Base-by-base conservation (phyloP, 2,797 vertebrate genomes). In the Lutra lutra region DNA sequence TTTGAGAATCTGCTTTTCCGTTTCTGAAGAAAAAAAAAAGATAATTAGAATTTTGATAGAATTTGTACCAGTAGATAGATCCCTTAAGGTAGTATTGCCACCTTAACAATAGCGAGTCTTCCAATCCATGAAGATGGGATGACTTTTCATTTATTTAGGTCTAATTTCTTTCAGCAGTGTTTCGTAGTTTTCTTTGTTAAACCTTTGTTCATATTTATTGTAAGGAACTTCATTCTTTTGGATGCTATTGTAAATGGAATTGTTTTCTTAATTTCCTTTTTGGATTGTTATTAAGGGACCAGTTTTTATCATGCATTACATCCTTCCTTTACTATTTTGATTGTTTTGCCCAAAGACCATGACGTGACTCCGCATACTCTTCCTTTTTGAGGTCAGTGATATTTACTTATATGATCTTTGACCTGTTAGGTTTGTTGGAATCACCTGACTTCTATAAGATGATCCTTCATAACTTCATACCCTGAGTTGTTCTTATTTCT, bases 151-250 rank as follows among this genome's bases (percentile, higher is more conserved):
- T 92, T 75, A 94, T 58, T 89, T 60, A 68, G 64, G 25, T 40
- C 25, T 43, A 73, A 73, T 46, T 94, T 88, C 18, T 95, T 80
- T 96, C 46, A 84, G 43, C 21, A 94, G 0, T 87, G 27, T 92
- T 90, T 73, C 64, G 3, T 72, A 93, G 58, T 68, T 85, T 90
- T 48, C 32, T 40, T 23, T 23, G 23, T 73, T n/a, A 85, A 85
- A 21, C 40, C 64, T 48, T 78, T 73, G 27, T 62, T 58, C 72
- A 35, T 18, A 64, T 73, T 95, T 72, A 75, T 88, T 68, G 23
- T 25, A 86, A 60, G 78, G 56, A 75, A 58, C 56, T 86, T 96
- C 93, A 79, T 95, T n/a, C 25, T 85, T 89, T 93, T 54, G 51
- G 35, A 56, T 84, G 11, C 14, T 68, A 14, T 80, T 83, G 10